Evolutionary conservation across 2,113 vertebrate genomes (phyloP).

Genomic region (Scophthalmus maximus): DNA sequence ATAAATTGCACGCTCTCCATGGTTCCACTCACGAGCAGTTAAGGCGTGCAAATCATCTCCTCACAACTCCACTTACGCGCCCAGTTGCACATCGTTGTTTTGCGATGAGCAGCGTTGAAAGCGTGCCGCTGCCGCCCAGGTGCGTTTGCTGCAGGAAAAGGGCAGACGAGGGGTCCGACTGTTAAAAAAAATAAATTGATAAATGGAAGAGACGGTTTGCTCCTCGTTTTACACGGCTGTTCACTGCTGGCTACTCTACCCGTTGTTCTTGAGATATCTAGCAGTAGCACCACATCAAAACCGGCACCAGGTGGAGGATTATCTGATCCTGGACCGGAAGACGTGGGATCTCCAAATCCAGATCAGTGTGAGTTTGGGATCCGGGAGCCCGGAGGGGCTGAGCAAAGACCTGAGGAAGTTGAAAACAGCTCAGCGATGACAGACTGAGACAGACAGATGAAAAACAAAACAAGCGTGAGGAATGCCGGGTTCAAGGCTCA

Average conservation of each 20-base stretch:
- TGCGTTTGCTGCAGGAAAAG: background rate
- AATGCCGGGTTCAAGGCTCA: slow-evolving; percentile 16
- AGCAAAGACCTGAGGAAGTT: background rate
- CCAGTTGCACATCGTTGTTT: background rate
- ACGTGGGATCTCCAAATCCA: background rate
- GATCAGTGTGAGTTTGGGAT: too few relatives aligned
- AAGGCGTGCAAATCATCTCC: background rate
- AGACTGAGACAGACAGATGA: slow-evolving; percentile 35
- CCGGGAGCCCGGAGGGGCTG: background rate
- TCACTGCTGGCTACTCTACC: too few relatives aligned
- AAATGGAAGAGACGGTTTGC: too few relatives aligned
- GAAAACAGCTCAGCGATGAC: background rate
- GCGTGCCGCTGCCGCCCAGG: background rate
- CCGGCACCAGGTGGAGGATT: too few relatives aligned
- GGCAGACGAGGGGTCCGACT: background rate
- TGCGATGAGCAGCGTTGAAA: background rate
- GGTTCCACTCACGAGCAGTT: background rate
- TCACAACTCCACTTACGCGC: background rate
- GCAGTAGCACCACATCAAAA: too few relatives aligned
- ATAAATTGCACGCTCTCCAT: background rate
- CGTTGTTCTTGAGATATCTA: too few relatives aligned
- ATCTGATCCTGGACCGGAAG: too few relatives aligned
- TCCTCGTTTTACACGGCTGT: too few relatives aligned
- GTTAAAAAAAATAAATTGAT: too few relatives aligned
- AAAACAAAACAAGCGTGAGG: slow-evolving; percentile 60